Evolutionary conservation across 2,888 invertebrate genomes (phyloP).

Genomic region (Dryocosmus kuriphilus): DNA sequence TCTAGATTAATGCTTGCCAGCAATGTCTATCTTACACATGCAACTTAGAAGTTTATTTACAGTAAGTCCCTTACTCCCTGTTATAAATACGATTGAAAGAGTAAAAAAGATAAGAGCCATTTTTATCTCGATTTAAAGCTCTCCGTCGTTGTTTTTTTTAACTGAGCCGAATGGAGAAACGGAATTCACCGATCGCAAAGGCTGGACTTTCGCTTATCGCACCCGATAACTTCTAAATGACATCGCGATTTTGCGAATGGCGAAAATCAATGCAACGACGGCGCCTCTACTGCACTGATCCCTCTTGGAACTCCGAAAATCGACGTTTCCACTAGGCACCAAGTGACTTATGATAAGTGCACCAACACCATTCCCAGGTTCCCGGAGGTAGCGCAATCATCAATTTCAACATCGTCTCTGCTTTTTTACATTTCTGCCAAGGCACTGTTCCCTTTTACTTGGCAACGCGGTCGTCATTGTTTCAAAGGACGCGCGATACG

Average conservation of each 20-base stretch:
- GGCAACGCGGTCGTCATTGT: constrained; percentile 16
- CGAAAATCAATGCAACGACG: constrained; percentile 34
- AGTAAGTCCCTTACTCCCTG: not conserved
- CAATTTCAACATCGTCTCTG: not conserved
- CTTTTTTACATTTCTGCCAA: not conserved
- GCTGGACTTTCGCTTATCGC: constrained; percentile 35
- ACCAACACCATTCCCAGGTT: not conserved
- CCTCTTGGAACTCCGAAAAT: constrained; percentile 24
- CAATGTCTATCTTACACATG: no score
- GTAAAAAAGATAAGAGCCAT: not conserved
- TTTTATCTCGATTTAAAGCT: constrained; percentile 26
- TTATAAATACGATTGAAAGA: not conserved
- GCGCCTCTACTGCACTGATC: not conserved
- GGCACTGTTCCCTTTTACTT: not conserved
- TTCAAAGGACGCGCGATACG: constrained; percentile 26
- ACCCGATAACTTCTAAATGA: constrained; percentile 18
- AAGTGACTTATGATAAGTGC: constrained; percentile 40
- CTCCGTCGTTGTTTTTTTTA: constrained; percentile 6
- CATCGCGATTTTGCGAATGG: constrained; percentile 34
- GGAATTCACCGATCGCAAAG: constrained; percentile 23
- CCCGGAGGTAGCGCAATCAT: constrained; percentile 14
- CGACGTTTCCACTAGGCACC: constrained; percentile 21
- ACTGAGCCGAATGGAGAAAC: not conserved
- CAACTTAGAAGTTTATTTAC: not conserved
- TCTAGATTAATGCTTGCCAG: no score